A percentile compares a stretch with the other conserved stretches of the same genome.
Evolutionary conservation across 1,140 invertebrate genomes (phyloP).

Genomic region (Aphis gossypii): DNA sequence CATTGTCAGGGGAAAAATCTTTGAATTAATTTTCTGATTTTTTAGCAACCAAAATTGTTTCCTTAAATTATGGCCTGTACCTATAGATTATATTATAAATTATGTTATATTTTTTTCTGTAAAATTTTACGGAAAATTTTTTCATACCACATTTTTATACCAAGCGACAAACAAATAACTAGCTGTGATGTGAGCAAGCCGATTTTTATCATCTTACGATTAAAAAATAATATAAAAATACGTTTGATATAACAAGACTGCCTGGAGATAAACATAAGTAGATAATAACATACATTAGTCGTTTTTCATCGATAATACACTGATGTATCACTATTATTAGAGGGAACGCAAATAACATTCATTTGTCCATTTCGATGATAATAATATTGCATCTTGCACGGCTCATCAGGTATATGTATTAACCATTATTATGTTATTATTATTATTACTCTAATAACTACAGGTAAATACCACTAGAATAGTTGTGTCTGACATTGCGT

Average conservation of each 20-base stretch:
- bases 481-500: not conserved
- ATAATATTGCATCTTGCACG: not conserved
- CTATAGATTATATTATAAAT: no score
- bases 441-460: not conserved
- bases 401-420: not conserved
- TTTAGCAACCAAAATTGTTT: no score
- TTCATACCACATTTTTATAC: no score
- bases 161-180: no score
- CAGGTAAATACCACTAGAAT: not conserved
- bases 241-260: not conserved
- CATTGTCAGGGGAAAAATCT: no score
- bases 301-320: not conserved
- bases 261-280: not conserved
- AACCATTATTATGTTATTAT: not conserved
- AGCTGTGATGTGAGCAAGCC: no score
- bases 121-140: no score
- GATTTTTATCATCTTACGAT: not conserved
- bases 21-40: no score
- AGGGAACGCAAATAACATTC: not conserved
- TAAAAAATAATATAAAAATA: not conserved
- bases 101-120: no score
- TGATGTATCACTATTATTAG: not conserved
- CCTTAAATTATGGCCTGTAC: no score
- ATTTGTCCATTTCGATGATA: not conserved
- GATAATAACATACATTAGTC: not conserved